phyloP scores from a whole-genome alignment of 2,797 vertebrate species.

The Myoxocephalus aenaeus region DNA sequence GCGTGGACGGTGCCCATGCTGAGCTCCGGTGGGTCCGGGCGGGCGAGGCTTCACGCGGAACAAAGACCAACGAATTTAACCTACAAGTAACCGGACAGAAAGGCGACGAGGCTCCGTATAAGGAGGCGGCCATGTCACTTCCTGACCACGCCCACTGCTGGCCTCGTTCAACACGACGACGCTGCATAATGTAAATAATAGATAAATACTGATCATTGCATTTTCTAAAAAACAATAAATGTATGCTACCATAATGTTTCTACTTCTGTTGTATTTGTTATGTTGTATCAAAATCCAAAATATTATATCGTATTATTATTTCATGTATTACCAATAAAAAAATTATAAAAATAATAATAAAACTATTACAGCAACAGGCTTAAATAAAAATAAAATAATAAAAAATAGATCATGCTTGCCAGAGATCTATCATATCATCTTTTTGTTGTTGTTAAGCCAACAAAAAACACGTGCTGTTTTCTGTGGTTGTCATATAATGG shows the following conservation, averaged over 20 bases:
- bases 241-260: not conserved
- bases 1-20: slow-evolving; percentile 95
- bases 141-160: slow-evolving; percentile 69
- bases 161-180: slow-evolving; percentile 43
- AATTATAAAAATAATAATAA: not conserved
- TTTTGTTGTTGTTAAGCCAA: too few relatives aligned
- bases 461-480: too few relatives aligned
- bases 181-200: slow-evolving; percentile 20
- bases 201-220: not conserved
- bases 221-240: not conserved
- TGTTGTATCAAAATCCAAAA: not conserved
- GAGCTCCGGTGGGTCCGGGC: slow-evolving; percentile 12
- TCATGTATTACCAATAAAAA: not conserved
- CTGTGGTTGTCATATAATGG: too few relatives aligned
- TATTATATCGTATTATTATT: not conserved
- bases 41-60: not conserved
- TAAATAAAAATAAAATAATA: not conserved
- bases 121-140: slow-evolving; percentile 84
- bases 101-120: slow-evolving; percentile 25
- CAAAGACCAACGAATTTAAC: slow-evolving; percentile 37
- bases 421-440: too few relatives aligned
- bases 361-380: not conserved
- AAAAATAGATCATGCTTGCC: not conserved
- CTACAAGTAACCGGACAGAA: slow-evolving; percentile 55
- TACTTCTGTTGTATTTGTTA: not conserved